Evolutionary conservation across 2,797 vertebrate species (phyloP).

Genomic region (Enteromius afrohamiltoni): DNA sequence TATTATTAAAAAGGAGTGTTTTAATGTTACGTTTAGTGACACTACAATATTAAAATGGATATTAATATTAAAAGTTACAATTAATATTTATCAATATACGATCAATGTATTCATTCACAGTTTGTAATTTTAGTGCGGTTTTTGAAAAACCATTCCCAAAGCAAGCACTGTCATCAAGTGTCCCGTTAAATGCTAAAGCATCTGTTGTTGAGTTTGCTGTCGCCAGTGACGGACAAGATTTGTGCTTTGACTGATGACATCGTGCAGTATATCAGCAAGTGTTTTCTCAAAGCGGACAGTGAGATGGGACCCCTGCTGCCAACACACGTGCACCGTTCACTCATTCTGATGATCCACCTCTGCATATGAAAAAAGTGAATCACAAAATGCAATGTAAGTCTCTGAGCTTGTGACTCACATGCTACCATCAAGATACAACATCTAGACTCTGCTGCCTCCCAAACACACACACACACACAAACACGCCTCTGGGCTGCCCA

Average conservation of each 20-base stretch:
- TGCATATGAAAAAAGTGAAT: conserved; percentile 29
- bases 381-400: conserved; percentile 3
- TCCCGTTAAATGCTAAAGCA: conserved; percentile 27
- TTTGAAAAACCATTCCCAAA: neutral
- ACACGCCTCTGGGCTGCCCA: conserved; percentile 50
- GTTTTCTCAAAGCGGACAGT: conserved; percentile 49
- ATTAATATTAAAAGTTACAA: neutral
- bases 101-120: neutral
- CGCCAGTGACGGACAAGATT: conserved; percentile 51
- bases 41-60: neutral
- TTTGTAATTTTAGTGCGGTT: neutral
- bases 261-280: conserved; percentile 49
- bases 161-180: neutral
- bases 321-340: conserved; percentile 10
- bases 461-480: conserved; percentile 33
- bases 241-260: conserved; percentile 55
- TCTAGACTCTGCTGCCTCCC: neutral
- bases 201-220: conserved; percentile 15
- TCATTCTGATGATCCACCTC: conserved; percentile 31
- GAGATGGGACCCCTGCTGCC: conserved; percentile 48
- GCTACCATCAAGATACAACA: conserved; percentile 31
- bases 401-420: conserved; percentile 22
- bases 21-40: neutral
- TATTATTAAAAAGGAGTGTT: neutral
- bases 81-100: neutral